Evolutionary conservation across 2,113 vertebrate species (phyloP).

Genomic region (Hippocampus zosterae): DNA sequence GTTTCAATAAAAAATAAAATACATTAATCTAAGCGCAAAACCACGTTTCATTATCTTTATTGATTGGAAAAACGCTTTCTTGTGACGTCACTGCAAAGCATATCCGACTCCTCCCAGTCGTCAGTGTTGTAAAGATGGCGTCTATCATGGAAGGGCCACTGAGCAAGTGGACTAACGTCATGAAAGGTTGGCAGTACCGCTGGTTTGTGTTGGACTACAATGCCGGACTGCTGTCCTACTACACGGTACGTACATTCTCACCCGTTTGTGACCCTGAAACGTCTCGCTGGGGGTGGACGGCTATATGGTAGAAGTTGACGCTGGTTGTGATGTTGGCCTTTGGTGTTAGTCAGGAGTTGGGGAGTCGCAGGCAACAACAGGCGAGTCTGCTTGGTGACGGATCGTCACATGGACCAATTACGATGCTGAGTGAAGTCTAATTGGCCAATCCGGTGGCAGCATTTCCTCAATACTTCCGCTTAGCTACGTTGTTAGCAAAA

Average conservation of each 20-base stretch:
- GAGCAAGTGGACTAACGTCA: conserved; percentile 98
- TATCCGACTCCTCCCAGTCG: conserved; percentile 61
- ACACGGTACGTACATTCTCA: conserved; percentile 80
- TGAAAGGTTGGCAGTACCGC: conserved; percentile 98
- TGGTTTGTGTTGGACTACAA: conserved; percentile 98
- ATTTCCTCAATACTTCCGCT: conserved; percentile 33
- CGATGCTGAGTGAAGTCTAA: neutral
- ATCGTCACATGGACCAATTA: conserved; percentile 40
- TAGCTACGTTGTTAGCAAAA: conserved; percentile 25
- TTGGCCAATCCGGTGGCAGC: conserved; percentile 51
- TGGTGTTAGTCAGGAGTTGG: conserved; percentile 69
- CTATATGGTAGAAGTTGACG: conserved; percentile 9
- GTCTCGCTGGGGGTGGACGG: fast-evolving
- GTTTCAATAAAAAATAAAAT: neutral
- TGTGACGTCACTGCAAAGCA: conserved; percentile 31
- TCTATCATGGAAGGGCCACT: conserved; percentile 97
- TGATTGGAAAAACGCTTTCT: neutral
- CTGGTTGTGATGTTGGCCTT: conserved; percentile 40
- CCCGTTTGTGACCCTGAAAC: neutral
- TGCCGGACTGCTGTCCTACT: conserved; percentile 92
- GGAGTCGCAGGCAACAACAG: conserved; percentile 61
- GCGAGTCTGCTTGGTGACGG: conserved; percentile 46
- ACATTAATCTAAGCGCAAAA: neutral
- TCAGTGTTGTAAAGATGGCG: conserved; percentile 87
- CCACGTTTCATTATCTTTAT: neutral